Evolutionary conservation across 2,113 vertebrate species (phyloP).

Genomic region (Brachionichthys hirsutus): DNA sequence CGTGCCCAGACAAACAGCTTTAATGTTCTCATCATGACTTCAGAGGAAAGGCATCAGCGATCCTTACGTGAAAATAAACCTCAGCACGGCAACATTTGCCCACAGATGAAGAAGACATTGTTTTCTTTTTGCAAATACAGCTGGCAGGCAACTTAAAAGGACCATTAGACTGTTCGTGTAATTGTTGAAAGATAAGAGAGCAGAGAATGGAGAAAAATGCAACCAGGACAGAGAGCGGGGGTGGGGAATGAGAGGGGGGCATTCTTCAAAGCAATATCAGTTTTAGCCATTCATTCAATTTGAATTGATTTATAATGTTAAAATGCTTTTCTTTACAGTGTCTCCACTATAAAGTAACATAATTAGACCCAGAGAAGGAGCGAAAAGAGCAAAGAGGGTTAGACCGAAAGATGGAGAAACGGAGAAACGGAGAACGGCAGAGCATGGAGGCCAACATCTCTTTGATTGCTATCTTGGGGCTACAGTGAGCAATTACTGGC

Average conservation of each 20-base stretch:
- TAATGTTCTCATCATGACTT: constrained; percentile 60
- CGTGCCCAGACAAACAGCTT: constrained; percentile 62
- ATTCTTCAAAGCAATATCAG: constrained; percentile 80
- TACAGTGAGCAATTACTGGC: constrained; percentile 85
- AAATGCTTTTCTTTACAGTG: constrained; percentile 66
- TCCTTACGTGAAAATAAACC: constrained; percentile 53
- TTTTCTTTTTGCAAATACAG: constrained; percentile 72
- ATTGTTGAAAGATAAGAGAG: constrained; percentile 81
- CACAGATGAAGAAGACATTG: constrained; percentile 67
- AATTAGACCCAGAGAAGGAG: constrained; percentile 25
- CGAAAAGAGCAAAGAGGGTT: background rate
- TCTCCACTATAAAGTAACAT: constrained; percentile 50
- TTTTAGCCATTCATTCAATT: constrained; percentile 80
- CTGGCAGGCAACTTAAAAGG: constrained; percentile 77
- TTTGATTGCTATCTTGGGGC: constrained; percentile 89
- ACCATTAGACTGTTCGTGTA: constrained; percentile 75
- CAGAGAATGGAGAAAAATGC: constrained; percentile 60
- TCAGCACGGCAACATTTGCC: constrained; percentile 53
- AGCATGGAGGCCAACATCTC: constrained; percentile 71
- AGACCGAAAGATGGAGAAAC: constrained; percentile 3
- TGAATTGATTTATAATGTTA: constrained; percentile 74
- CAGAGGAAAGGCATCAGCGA: constrained; percentile 60
- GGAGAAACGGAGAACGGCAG: constrained; percentile 48
- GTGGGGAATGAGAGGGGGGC: background rate
- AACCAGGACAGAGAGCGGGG: constrained; percentile 56